phyloP scores from a whole-genome alignment of 2,888 invertebrate genomes.

The Ferrisia virgata region DNA sequence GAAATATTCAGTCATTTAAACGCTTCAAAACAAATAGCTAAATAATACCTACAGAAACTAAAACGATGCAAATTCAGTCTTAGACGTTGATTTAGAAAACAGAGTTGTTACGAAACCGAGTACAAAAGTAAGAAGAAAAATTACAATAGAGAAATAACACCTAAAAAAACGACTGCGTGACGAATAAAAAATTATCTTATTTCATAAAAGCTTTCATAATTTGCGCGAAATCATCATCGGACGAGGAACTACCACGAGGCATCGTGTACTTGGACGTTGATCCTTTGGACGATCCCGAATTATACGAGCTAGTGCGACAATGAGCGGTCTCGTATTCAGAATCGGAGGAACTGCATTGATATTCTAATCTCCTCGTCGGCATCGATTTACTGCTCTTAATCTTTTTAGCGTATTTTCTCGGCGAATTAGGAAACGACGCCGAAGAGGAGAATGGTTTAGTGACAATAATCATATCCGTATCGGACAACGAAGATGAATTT shows the following conservation, averaged over 20 bases:
- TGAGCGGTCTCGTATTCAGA: conserved; percentile 49
- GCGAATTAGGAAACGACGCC: conserved; percentile 46
- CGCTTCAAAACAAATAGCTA: not conserved
- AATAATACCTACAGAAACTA: not conserved
- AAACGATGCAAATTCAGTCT: not conserved
- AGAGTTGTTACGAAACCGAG: no score
- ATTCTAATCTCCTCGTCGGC: not conserved
- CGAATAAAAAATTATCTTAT: no score
- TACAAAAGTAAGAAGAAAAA: not conserved
- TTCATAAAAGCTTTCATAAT: conserved; percentile 36
- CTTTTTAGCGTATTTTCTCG: not conserved
- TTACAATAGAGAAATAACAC: not conserved
- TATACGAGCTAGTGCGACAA: conserved; percentile 5
- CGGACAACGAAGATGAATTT: conserved; percentile 2
- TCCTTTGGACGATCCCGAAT: not conserved
- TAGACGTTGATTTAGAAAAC: not conserved
- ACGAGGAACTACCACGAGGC: conserved; percentile 25
- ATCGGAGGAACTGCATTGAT: conserved; percentile 53
- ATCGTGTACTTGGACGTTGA: conserved; percentile 30
- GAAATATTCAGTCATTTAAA: not conserved
- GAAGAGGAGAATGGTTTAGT: conserved; percentile 12
- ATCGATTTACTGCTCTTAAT: conserved; percentile 1
- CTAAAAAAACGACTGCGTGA: no score
- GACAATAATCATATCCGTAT: not conserved
- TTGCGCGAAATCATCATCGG: conserved; percentile 29